These are phyloP conservation scores for Synergus gifuensis DNA, from an alignment of 2,888 invertebrate species.

Conservation along the genomic window DNA sequence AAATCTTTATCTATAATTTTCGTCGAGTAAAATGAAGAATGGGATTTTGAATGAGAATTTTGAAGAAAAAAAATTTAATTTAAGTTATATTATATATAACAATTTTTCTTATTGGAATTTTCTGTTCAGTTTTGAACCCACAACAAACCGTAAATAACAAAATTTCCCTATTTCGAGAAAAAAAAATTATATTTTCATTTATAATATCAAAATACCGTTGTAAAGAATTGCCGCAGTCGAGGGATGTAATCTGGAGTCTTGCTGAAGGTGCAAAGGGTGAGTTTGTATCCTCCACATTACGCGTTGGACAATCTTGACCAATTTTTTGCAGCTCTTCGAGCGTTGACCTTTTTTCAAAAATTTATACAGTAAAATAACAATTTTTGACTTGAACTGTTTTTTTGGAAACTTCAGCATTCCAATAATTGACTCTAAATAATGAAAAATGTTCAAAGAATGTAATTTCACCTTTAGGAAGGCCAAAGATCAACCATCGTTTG, in stretches of 20 bases:
- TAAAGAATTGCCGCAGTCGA: conserved; percentile 79
- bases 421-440: too few relatives aligned
- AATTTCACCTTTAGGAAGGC: conserved; percentile 30
- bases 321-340: conserved; percentile 24
- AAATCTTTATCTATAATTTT: too few relatives aligned
- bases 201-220: conserved; percentile 77
- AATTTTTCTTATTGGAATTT: background rate
- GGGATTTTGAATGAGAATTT: too few relatives aligned
- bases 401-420: too few relatives aligned
- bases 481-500: conserved; percentile 25
- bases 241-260: conserved; percentile 77
- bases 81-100: too few relatives aligned
- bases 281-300: conserved; percentile 77
- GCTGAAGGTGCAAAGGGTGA: conserved; percentile 78
- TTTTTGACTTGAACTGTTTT: too few relatives aligned
- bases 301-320: conserved; percentile 14
- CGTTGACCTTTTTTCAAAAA: conserved; percentile 12
- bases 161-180: too few relatives aligned
- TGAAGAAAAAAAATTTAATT: too few relatives aligned
- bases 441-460: background rate
- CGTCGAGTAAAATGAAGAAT: too few relatives aligned
- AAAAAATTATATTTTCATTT: background rate
- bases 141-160: background rate
- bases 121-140: background rate
- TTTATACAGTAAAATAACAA: background rate